phyloP scores from a whole-genome alignment of 1,140 invertebrate genomes.

The Macrosteles quadrilineatus region DNA sequence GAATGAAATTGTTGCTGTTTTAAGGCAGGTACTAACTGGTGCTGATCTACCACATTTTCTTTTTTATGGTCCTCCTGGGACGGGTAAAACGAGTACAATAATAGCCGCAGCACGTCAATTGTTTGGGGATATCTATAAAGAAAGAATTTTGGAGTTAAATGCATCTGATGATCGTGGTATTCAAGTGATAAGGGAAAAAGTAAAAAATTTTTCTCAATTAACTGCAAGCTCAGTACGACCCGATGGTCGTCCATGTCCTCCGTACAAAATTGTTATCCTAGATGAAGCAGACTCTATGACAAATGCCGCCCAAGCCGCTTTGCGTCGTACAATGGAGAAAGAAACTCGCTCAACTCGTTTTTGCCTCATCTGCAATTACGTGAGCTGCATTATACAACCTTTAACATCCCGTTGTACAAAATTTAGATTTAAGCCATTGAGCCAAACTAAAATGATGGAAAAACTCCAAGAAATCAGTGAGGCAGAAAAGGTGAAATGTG shows the following conservation, averaged over 20 bases:
- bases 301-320: conserved; percentile 84
- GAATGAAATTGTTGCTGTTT: conserved; percentile 90
- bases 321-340: conserved; percentile 97
- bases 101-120: conserved; percentile 91
- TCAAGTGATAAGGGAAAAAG: conserved; percentile 95
- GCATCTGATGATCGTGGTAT: conserved; percentile 99
- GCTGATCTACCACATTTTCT: conserved; percentile 93
- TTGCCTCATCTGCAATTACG: conserved; percentile 98
- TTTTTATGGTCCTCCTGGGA: conserved; percentile 99
- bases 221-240: conserved; percentile 74
- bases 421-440: conserved; percentile 93
- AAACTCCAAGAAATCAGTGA: conserved; percentile 77
- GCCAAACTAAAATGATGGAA: conserved; percentile 65
- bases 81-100: conserved; percentile 99
- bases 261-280: conserved; percentile 95
- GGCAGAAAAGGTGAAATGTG: conserved; percentile 75
- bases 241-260: conserved; percentile 86
- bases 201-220: conserved; percentile 90
- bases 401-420: conserved; percentile 97
- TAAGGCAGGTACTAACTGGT: conserved; percentile 80
- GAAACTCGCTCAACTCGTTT: conserved; percentile 94
- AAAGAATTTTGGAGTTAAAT: conserved; percentile 93
- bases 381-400: conserved; percentile 96
- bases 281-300: conserved; percentile 99
- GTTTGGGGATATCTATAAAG: conserved; percentile 82